phyloP scores from a whole-genome alignment of 2,888 invertebrate species.

The Cataglyphis albicans region DNA sequence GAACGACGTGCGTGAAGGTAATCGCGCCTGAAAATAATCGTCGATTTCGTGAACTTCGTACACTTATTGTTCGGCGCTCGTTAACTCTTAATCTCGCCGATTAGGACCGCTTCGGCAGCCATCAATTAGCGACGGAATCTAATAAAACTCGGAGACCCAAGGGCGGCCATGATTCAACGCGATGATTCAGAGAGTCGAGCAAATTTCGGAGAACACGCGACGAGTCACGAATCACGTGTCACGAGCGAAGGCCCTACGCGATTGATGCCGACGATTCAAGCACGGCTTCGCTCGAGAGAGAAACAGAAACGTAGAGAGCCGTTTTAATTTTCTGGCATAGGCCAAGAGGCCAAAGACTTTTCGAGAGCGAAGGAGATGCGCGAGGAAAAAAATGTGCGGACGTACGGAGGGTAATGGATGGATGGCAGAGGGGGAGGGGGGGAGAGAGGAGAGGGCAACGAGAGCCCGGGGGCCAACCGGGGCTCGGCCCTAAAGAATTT shows the following conservation, averaged over 20 bases:
- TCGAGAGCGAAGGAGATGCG: conserved; percentile 48
- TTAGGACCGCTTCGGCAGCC: neutral
- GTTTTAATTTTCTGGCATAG: neutral
- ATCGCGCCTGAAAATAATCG: neutral
- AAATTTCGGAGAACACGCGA: conserved; percentile 25
- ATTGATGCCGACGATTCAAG: neutral
- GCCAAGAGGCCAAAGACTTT: conserved; percentile 14
- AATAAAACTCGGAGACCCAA: conserved; percentile 12
- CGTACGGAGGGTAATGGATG: neutral
- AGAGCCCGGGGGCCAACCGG: conserved; percentile 19
- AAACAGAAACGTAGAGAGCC: neutral
- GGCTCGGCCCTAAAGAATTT: conserved; percentile 68
- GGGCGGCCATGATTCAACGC: conserved; percentile 27
- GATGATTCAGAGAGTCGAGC: conserved; percentile 39
- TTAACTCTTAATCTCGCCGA: conserved; percentile 28
- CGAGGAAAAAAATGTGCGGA: conserved; percentile 10
- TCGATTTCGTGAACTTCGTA: conserved; percentile 11
- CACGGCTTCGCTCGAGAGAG: neutral
- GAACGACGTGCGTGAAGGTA: neutral
- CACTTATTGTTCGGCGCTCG: conserved; percentile 22
- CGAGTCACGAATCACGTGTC: conserved; percentile 10
- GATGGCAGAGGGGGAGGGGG: neutral
- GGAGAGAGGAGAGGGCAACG: neutral
- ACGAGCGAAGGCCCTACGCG: neutral
- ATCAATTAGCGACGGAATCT: conserved; percentile 38